Evolutionary conservation across 1,140 invertebrate genomes (phyloP).

Genomic region (Ceratina japonica): DNA sequence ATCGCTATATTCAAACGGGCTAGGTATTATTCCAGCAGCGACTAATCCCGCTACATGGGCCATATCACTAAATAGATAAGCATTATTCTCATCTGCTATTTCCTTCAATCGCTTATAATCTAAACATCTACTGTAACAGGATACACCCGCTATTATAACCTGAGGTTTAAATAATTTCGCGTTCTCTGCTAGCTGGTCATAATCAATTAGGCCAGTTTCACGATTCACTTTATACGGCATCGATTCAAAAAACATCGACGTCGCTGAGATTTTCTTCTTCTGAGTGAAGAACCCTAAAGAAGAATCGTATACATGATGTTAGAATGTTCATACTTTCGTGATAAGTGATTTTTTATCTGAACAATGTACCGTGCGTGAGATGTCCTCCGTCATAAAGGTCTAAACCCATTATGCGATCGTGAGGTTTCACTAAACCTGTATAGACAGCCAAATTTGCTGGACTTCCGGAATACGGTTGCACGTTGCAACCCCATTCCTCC

Average conservation of each 20-base stretch:
- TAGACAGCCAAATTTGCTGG: constrained; percentile 99
- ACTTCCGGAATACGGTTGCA: constrained; percentile 98
- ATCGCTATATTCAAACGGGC: constrained; percentile 96
- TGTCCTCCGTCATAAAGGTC: constrained; percentile 98
- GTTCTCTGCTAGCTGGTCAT: constrained; percentile 90
- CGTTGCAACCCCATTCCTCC: constrained; percentile 98
- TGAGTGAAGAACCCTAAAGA: constrained; percentile 90
- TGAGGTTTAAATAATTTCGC: constrained; percentile 95
- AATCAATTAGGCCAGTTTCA: constrained; percentile 95
- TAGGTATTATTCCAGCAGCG: constrained; percentile 91
- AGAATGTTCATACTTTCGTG: neutral
- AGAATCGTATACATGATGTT: constrained; percentile 12
- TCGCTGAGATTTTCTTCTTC: constrained; percentile 96
- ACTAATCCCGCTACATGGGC: constrained; percentile 96
- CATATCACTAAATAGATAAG: constrained; percentile 97
- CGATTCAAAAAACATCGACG: constrained; percentile 98
- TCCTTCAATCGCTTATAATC: constrained; percentile 93
- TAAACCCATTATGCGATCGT: constrained; percentile 97
- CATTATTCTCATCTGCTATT: constrained; percentile 92
- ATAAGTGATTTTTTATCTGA: neutral
- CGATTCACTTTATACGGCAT: constrained; percentile 97
- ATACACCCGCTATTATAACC: constrained; percentile 96
- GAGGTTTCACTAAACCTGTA: constrained; percentile 92
- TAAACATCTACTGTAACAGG: constrained; percentile 91
- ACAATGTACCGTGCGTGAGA: constrained; percentile 89